Evolutionary conservation across 1,140 invertebrate species (phyloP), one percentile per base, ranked within the genome.

Genomic region (Drosophila simulans): DNA sequence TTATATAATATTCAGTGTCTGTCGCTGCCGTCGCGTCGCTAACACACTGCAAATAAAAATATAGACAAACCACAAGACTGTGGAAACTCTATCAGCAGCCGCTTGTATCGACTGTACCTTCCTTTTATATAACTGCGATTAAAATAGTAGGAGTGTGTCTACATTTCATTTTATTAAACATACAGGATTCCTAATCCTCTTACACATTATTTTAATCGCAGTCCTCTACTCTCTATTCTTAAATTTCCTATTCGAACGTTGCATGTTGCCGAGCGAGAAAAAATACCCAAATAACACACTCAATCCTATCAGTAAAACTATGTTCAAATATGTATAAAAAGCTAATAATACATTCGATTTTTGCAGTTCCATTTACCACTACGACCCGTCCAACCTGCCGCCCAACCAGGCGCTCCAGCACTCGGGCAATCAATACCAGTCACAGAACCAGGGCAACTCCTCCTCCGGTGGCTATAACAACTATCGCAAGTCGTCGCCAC

Each of bases 361-460:
- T 76, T 85, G 49, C 84, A 94, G 94, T 53, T 94, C 95, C 27
- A 93, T 96, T 39, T 97, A 97, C 90, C 95, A 95, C 59, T 96
- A 95, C 90, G 95, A 96, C 90, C 96, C 96, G 39, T 93, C 93
- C 39, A 96, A 96, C 90, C 94, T 95, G 66, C 95, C 94, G 81
- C 94, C 90, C 86, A 93, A 79, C 65, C 90, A 92, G 84, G 82
- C 89, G 53, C 76, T 88, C 31, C 80, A 84, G 56, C 92, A 39
- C 49, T 15, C 58, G 54, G 76, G 72, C 64, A 83, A 90, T 54
- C 83, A 55, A 48, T 80, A 91, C 68, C 75, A 79, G 51, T 73
- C 84, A 15, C 53, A 73, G 51, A 72, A 55, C 13, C 48, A 68
- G 42, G 59, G 55, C 53, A 80, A 77, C 63, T 70, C 62, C 59